Evolutionary conservation across 2,888 invertebrate species (phyloP).

Genomic region (Chrysina gloriosa): DNA sequence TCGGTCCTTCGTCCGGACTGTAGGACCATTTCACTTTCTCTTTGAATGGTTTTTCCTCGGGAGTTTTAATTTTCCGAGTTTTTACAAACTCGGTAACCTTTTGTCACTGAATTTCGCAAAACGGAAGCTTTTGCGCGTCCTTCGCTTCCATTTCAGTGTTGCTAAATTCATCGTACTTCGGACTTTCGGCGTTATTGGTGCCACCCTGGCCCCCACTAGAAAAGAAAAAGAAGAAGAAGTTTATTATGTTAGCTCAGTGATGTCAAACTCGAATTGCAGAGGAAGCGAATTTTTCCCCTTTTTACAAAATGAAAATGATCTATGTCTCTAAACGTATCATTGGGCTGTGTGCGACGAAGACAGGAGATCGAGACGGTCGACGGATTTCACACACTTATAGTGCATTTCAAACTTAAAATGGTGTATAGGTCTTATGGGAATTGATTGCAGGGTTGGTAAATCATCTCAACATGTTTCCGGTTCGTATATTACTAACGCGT

Average conservation of each 20-base stretch:
- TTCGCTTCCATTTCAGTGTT: conserved; percentile 71
- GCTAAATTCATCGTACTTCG: conserved; percentile 73
- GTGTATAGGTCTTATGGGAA: too few relatives aligned
- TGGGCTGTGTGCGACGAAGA: too few relatives aligned
- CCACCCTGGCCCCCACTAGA: conserved; percentile 71
- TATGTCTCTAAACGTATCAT: too few relatives aligned
- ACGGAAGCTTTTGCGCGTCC: conserved; percentile 76
- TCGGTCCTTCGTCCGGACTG: conserved; percentile 65
- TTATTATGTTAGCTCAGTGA: conserved; percentile 37
- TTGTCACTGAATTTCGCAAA: conserved; percentile 83
- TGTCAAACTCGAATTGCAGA: background rate
- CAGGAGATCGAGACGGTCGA: too few relatives aligned
- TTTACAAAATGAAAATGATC: too few relatives aligned
- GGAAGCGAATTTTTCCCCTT: too few relatives aligned
- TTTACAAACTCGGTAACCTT: conserved; percentile 69
- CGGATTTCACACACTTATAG: too few relatives aligned
- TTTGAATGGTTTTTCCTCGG: conserved; percentile 62
- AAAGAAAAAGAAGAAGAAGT: conserved; percentile 44
- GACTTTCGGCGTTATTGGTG: conserved; percentile 70
- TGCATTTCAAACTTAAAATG: too few relatives aligned
- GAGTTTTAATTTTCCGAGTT: conserved; percentile 66
- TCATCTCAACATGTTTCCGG: too few relatives aligned
- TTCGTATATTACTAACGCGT: too few relatives aligned
- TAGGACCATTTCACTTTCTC: conserved; percentile 64
- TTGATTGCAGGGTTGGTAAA: too few relatives aligned